These are phyloP conservation scores for Columba guinea DNA, from an alignment of 2,797 vertebrate genomes.

Conservation along the genomic window DNA sequence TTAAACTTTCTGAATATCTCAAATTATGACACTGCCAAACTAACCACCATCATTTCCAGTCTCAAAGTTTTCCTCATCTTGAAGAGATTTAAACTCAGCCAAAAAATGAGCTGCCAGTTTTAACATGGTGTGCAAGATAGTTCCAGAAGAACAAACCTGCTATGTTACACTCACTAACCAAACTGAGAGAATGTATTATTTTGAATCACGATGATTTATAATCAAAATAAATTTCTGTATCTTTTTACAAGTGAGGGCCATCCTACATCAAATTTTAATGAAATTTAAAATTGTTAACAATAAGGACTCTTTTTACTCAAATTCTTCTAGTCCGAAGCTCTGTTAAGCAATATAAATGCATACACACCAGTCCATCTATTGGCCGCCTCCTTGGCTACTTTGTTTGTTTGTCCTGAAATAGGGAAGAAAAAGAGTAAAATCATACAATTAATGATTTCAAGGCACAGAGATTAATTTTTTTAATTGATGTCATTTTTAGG, in stretches of 20 bases:
- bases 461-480: background rate
- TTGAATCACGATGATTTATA: background rate
- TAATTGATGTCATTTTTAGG: background rate
- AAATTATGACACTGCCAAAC: background rate
- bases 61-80: background rate
- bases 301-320: background rate
- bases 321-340: background rate
- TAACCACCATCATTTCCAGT: background rate
- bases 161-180: background rate
- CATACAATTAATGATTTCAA: background rate
- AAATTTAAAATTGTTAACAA: background rate
- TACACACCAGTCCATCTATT: slow-evolving; percentile 95
- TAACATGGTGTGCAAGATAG: background rate
- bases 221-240: background rate
- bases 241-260: background rate
- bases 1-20: background rate
- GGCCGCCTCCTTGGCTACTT: slow-evolving; percentile 91
- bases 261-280: background rate
- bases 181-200: background rate
- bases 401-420: slow-evolving; percentile 86
- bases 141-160: background rate
- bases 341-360: background rate
- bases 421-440: slow-evolving; percentile 25
- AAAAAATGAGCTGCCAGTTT: background rate
- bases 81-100: background rate